These are phyloP conservation scores for Musca vetustissima DNA, from an alignment of 1,140 invertebrate genomes.

Conservation along the genomic window DNA sequence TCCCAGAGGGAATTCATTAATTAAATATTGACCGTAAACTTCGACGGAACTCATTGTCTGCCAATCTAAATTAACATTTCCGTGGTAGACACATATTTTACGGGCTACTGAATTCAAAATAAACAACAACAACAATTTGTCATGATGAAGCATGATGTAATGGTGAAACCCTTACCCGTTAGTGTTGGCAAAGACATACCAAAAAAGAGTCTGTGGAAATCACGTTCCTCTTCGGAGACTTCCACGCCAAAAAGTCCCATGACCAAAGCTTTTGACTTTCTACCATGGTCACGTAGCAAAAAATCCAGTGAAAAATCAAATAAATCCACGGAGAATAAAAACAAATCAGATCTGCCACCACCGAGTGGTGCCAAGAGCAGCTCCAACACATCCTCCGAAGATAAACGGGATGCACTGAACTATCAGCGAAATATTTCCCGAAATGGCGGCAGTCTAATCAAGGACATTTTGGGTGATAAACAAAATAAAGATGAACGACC, in stretches of 20 bases:
- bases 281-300: slow-evolving; percentile 41
- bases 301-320: slow-evolving; percentile 14
- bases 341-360: background rate
- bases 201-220: slow-evolving; percentile 26
- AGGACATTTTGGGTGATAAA: slow-evolving; percentile 49
- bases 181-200: background rate
- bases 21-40: slow-evolving; percentile 5
- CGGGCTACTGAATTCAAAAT: background rate
- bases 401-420: slow-evolving; percentile 31
- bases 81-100: background rate
- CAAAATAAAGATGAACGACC: slow-evolving; percentile 38
- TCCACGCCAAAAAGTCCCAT: slow-evolving; percentile 45
- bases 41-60: slow-evolving; percentile 1
- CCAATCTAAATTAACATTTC: too few species aligned
- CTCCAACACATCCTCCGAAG: slow-evolving; percentile 31
- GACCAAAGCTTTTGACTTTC: slow-evolving; percentile 52
- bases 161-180: slow-evolving; percentile 18
- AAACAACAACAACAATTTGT: background rate
- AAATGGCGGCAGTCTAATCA: slow-evolving; percentile 48
- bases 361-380: background rate
- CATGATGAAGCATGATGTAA: slow-evolving; percentile 32
- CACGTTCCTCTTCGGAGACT: slow-evolving; percentile 6
- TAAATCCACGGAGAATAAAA: background rate
- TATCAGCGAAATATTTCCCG: slow-evolving; percentile 51
- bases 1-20: background rate